phyloP scores from a whole-genome alignment of 1,140 invertebrate genomes.

The Pentalonia nigronervosa region DNA sequence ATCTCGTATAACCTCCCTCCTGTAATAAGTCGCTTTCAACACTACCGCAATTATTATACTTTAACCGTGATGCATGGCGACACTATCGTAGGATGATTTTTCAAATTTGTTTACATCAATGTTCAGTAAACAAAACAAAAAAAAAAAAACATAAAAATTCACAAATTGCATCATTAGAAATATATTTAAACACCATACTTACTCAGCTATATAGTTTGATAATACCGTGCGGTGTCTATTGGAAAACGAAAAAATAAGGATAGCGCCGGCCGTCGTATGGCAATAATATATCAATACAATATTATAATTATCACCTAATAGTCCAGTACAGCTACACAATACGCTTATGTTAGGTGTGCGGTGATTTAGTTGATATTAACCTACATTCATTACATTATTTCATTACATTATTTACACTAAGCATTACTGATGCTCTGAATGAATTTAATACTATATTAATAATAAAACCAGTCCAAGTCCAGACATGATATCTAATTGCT shows the following conservation, averaged over 20 bases:
- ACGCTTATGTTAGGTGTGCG: neutral
- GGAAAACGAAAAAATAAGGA: neutral
- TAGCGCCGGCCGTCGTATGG: neutral
- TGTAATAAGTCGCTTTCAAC: neutral
- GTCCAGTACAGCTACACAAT: neutral
- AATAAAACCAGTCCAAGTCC: no score
- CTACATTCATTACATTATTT: no score
- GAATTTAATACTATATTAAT: no score
- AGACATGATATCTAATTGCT: no score
- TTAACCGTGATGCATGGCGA: neutral
- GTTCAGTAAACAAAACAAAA: neutral
- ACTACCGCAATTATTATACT: neutral
- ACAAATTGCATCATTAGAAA: neutral
- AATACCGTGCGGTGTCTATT: neutral
- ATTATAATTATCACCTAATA: constrained; percentile 5
- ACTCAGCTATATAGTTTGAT: no score
- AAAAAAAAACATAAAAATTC: neutral
- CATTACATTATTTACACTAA: no score
- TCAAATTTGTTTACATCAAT: neutral
- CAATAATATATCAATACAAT: neutral
- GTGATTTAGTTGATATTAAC: no score
- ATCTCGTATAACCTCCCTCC: neutral
- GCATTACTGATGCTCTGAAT: no score
- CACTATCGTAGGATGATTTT: neutral
- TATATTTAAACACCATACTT: no score